Base-by-base conservation (phyloP, 2,113 vertebrate genomes). In the Uria aalge region DNA sequence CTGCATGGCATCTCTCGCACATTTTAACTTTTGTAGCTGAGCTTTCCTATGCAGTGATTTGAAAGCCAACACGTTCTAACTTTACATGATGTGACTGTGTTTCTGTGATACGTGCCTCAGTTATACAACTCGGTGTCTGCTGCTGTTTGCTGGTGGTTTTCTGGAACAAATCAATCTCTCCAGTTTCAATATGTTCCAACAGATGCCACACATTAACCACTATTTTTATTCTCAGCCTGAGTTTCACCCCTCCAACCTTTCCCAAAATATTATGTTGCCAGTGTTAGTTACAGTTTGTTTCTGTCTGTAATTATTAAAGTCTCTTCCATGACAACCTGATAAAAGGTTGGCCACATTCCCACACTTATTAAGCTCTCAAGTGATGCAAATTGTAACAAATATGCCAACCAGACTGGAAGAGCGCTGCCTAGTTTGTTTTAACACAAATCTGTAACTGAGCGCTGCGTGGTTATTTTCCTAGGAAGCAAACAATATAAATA, bases 261-360 rank as follows among this genome's bases (percentile, higher is more conserved):
- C 87, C 81, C 92, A 95, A 96, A 96, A 96, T 96, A 96, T 94
- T 97, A 92, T 87, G 95, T 93, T 94, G 92, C 93, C 71, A 91
- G 88, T 85, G 88, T 95, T 96, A 90, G 96, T 94, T 97, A 95
- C 89, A 97, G 96, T 96, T 95, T 97, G 82, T 94, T 96, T 97
- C 95, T 96, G 86, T 95, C 92, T 96, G 87, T 85, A 96, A 94
- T 96, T 96, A 96, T 94, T 94, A 94, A 96, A 95, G 77, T 69
- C 88, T 94, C 92, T 96, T 96, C 85, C 84, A 17, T 78, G 90
- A 95, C 96, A 97, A 95, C 90, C 94, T 94, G 95, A 96, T 94
- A 95, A 97, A 96, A 91, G 93, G 69, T 83, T 96, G 96, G 90
- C 88, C 73, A 75, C 69, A 36, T 85, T 96, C 89, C 94, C 92